Percentiles rank a stretch among this genome's conserved stretches.
These are phyloP conservation scores for Aradophagus sp. DNA, from an alignment of 1,140 invertebrate species.

Conservation along the genomic window DNA sequence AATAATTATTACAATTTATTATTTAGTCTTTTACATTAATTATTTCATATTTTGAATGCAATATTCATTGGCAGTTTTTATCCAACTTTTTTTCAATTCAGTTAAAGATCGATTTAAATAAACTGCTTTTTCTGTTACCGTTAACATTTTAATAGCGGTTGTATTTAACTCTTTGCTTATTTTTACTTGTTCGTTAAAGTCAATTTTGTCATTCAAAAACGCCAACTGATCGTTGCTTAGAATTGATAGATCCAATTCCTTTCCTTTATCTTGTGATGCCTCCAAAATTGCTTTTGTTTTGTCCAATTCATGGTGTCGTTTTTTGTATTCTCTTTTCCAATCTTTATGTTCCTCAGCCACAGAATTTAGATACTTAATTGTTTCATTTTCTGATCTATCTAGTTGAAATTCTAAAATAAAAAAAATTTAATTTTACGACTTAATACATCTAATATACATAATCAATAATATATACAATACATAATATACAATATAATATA, in stretches of 20 bases:
- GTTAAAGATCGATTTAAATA: neutral
- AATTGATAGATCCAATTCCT: conserved; percentile 9
- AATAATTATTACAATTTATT: neutral
- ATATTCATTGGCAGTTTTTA: conserved; percentile 2
- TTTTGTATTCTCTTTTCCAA: conserved; percentile 10
- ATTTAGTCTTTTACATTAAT: neutral
- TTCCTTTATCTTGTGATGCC: neutral
- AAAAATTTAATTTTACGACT: too few species aligned
- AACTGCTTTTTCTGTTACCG: conserved; percentile 11
- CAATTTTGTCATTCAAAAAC: conserved; percentile 9
- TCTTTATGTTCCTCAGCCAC: conserved; percentile 8
- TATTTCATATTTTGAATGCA: conserved; percentile 10
- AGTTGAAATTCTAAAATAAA: too few species aligned
- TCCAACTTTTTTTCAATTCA: conserved; percentile 6
- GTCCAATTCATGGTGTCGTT: conserved; percentile 1
- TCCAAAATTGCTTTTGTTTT: neutral
- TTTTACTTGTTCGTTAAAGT: conserved; percentile 9
- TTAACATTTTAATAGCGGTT: conserved; percentile 4
- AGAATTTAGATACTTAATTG: too few species aligned
- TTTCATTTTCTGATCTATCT: too few species aligned
- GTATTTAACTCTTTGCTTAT: neutral
- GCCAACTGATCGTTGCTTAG: conserved; percentile 6
- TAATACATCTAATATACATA: too few species aligned
- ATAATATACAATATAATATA: too few species aligned
- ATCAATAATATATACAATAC: too few species aligned